These are phyloP conservation scores for Pelvicachromis taeniatus DNA, from an alignment of 2,113 vertebrate species.

Conservation along the genomic window DNA sequence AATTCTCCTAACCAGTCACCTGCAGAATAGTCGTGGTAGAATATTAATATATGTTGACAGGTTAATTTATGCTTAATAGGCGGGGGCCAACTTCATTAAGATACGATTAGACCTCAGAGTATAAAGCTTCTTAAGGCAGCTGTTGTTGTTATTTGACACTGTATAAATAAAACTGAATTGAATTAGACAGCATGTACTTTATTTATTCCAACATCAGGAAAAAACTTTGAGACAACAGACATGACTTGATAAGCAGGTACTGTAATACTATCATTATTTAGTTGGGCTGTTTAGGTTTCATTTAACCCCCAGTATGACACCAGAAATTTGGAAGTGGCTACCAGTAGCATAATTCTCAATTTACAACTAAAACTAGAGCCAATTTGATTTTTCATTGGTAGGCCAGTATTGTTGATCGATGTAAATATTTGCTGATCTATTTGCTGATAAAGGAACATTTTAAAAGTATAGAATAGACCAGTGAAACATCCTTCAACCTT, in stretches of 20 bases:
- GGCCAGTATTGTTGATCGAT: accelerated
- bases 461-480: background rate
- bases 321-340: background rate
- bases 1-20: background rate
- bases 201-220: background rate
- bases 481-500: too few relatives aligned
- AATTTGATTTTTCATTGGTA: background rate
- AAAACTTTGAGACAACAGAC: background rate
- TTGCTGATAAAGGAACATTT: background rate
- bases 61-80: background rate
- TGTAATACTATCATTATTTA: background rate
- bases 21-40: background rate
- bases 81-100: background rate
- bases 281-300: background rate
- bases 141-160: background rate
- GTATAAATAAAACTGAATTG: background rate
- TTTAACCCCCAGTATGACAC: background rate
- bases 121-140: accelerated
- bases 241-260: background rate
- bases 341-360: background rate
- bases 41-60: background rate
- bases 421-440: background rate
- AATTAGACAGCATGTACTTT: background rate
- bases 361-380: background rate
- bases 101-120: background rate